These are phyloP conservation scores for Gallirallus australis DNA, from an alignment of 2,797 vertebrate genomes.

Conservation along the genomic window DNA sequence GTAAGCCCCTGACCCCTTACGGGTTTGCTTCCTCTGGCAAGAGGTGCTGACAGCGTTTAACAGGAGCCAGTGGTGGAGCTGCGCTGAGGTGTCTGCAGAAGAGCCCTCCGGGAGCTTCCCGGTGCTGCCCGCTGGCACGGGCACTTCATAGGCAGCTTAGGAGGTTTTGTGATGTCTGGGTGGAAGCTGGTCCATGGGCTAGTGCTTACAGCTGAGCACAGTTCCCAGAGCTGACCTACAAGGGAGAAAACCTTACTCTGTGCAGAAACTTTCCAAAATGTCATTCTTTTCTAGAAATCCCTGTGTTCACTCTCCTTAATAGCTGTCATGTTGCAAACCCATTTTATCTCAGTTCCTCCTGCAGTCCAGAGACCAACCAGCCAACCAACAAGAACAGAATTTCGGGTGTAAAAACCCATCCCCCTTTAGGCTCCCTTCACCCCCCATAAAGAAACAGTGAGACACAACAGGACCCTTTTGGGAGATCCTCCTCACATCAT, in stretches of 20 bases:
- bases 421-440: not conserved
- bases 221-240: not conserved
- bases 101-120: not conserved
- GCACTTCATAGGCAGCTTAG: not conserved
- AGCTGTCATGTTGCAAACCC: not conserved
- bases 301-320: not conserved
- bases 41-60: not conserved
- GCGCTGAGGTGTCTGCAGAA: not conserved
- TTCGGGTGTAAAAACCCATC: no score
- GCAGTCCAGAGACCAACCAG: not conserved
- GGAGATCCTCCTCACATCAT: not conserved
- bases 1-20: conserved; percentile 71
- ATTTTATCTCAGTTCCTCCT: not conserved
- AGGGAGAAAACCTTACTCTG: not conserved
- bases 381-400: not conserved
- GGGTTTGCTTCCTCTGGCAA: not conserved
- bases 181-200: not conserved
- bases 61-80: not conserved
- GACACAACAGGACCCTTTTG: not conserved
- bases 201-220: not conserved
- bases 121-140: not conserved
- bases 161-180: not conserved
- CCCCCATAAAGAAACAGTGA: not conserved
- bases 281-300: not conserved
- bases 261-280: not conserved